Base-by-base conservation (phyloP, 1,140 invertebrate genomes). In the Dryas iulia region DNA sequence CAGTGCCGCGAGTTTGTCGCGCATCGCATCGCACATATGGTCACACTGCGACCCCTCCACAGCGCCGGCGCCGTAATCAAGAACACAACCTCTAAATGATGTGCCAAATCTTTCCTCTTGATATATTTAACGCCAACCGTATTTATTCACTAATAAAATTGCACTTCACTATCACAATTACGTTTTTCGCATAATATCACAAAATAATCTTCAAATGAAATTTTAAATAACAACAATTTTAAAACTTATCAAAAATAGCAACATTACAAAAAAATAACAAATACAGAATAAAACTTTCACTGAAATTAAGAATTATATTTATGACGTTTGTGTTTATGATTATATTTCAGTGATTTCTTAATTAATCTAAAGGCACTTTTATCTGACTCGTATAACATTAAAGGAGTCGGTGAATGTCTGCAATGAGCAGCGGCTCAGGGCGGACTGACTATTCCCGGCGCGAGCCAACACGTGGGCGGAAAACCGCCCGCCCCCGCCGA, bases 21-120 rank as follows among this genome's bases (percentile, higher is more conserved):
- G 89, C 89, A 91, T 90, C 82, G 77, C 88, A 89, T 89, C 82
- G 86, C 87, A 83, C 83, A 82, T 83, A 76, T 82, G 78, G 47
- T 35, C 69, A 63, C 74, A 74, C 74, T 71, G 54, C 69, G 66
- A 72, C 74, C 69, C 61, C 69, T 74, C 76, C 66, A 68, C 79
- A 83, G 81, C 86, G 85, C 87, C 84, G 82, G 85, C 87, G 84
- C 82, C 77, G 71, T 30, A 57, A 53, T 70, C 65, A 71, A 71
- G 59, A 62, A 53, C 61, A 67, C 69, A 66, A 67, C 62, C 66
- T 58, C 57, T 31, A 58, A 54, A 28, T 35, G 10, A 61, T 64
- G 73, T 73, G 76, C 76, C 77, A 82, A 84, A 71, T 60, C 14
- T 47, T 31, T 61, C 28, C 58, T 47, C 70, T 72, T 52, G 63